Percentiles rank a stretch among this genome's conserved stretches.
phyloP scores from a whole-genome alignment of 2,888 invertebrate species.

The Onchidella celtica region DNA sequence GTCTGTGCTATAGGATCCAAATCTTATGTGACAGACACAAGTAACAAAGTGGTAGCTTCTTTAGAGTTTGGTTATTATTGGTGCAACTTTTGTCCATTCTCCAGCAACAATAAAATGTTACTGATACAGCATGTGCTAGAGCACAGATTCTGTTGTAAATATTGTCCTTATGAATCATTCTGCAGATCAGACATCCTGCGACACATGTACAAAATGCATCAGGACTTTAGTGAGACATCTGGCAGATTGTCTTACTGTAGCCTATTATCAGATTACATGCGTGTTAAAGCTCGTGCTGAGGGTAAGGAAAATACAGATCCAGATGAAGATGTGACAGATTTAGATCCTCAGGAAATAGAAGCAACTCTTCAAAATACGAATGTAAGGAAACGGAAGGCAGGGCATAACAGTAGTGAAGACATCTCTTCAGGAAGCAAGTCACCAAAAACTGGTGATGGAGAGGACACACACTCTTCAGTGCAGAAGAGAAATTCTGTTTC shows the following conservation, averaged over 20 bases:
- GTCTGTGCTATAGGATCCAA: conserved; percentile 69
- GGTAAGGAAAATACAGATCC: conserved; percentile 34
- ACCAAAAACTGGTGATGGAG: conserved; percentile 18
- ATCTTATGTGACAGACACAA: conserved; percentile 57
- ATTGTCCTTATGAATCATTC: conserved; percentile 70
- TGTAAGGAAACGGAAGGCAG: conserved; percentile 20
- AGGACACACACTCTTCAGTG: neutral
- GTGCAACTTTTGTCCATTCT: conserved; percentile 73
- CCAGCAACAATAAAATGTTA: conserved; percentile 60
- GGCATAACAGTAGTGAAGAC: conserved; percentile 22
- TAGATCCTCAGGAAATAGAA: conserved; percentile 15
- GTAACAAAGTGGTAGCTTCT: conserved; percentile 59
- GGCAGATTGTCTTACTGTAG: conserved; percentile 64
- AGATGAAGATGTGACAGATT: conserved; percentile 25
- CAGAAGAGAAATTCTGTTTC: neutral
- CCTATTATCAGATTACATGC: conserved; percentile 64
- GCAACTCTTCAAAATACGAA: neutral
- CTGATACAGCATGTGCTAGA: conserved; percentile 67
- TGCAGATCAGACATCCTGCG: conserved; percentile 69
- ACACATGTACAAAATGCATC: conserved; percentile 65
- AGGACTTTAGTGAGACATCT: conserved; percentile 61
- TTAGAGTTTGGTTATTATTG: conserved; percentile 67
- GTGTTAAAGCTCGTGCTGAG: conserved; percentile 43
- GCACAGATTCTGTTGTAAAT: conserved; percentile 72
- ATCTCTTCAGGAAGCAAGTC: neutral